Evolutionary conservation across 2,888 invertebrate species (phyloP).

Genomic region (Lutraria lutraria): DNA sequence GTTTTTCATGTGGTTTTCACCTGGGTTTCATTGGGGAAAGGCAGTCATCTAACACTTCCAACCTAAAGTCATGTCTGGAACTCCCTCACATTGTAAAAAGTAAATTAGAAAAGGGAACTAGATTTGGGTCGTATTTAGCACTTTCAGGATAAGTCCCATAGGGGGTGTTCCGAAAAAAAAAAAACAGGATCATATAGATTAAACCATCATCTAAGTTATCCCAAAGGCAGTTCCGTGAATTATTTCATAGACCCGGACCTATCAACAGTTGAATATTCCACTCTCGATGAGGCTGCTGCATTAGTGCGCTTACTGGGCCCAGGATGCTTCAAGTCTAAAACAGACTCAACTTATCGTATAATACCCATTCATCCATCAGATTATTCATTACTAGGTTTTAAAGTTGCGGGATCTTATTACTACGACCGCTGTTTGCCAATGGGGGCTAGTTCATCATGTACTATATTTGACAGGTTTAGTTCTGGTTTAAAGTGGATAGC

Average conservation of each 20-base stretch:
- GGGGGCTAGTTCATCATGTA: conserved; percentile 36
- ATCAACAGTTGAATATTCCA: conserved; percentile 42
- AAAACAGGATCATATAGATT: conserved; percentile 44
- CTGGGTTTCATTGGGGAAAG: neutral
- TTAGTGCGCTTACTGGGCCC: conserved; percentile 24
- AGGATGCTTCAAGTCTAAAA: conserved; percentile 48
- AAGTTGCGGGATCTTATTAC: conserved; percentile 46
- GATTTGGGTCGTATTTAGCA: conserved; percentile 5
- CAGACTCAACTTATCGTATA: conserved; percentile 55
- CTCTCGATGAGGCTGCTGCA: conserved; percentile 56
- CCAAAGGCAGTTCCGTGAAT: conserved; percentile 50
- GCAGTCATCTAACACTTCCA: neutral
- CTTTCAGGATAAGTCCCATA: conserved; percentile 48
- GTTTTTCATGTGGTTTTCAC: neutral
- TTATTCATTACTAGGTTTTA: conserved; percentile 55
- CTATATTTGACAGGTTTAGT: conserved; percentile 61
- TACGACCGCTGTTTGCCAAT: conserved; percentile 54
- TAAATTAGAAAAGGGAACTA: neutral
- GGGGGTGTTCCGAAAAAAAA: conserved; percentile 63
- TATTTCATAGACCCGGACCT: conserved; percentile 49
- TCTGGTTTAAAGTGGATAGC: conserved; percentile 31
- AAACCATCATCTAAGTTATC: conserved; percentile 63
- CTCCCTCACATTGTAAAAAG: neutral
- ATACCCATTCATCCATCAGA: conserved; percentile 60
- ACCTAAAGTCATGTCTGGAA: neutral